A percentile compares a stretch with the other conserved stretches of the same genome.
These are phyloP conservation scores for Podarcis cretensis DNA, from an alignment of 2,113 vertebrate genomes.

Conservation along the genomic window DNA sequence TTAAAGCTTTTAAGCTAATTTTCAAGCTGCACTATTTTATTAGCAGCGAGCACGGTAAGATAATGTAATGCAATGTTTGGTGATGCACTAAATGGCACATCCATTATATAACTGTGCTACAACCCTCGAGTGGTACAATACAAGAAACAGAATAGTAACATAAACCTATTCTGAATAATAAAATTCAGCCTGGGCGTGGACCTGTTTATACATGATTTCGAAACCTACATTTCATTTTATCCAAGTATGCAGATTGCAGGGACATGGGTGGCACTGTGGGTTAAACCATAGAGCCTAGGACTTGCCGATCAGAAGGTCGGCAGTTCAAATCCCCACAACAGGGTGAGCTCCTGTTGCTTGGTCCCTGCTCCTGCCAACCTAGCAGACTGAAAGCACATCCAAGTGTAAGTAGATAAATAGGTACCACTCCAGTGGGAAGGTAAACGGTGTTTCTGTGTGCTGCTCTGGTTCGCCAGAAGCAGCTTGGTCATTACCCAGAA, in stretches of 20 bases:
- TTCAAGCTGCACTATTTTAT: neutral
- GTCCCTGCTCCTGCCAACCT: too few species aligned
- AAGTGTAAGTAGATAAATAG: too few species aligned
- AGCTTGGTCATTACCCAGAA: too few species aligned
- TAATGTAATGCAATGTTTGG: constrained; percentile 26
- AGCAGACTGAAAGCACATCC: too few species aligned
- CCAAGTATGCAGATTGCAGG: neutral
- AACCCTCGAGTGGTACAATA: neutral
- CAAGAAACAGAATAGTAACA: constrained; percentile 7
- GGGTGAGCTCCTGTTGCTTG: too few species aligned
- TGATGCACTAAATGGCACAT: neutral
- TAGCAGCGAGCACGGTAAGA: neutral
- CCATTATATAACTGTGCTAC: neutral
- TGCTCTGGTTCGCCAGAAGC: too few species aligned
- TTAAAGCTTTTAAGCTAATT: neutral
- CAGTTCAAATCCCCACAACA: too few species aligned
- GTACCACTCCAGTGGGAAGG: too few species aligned
- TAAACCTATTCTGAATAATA: neutral
- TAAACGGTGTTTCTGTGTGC: too few species aligned
- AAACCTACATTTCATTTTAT: neutral
- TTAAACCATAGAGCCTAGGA: too few species aligned
- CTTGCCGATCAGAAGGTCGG: too few species aligned
- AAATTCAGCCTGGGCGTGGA: neutral
- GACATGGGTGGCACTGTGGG: too few species aligned
- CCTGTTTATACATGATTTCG: neutral